These are phyloP conservation scores for Amaurobius ferox DNA, from an alignment of 2,888 invertebrate species.

Conservation along the genomic window DNA sequence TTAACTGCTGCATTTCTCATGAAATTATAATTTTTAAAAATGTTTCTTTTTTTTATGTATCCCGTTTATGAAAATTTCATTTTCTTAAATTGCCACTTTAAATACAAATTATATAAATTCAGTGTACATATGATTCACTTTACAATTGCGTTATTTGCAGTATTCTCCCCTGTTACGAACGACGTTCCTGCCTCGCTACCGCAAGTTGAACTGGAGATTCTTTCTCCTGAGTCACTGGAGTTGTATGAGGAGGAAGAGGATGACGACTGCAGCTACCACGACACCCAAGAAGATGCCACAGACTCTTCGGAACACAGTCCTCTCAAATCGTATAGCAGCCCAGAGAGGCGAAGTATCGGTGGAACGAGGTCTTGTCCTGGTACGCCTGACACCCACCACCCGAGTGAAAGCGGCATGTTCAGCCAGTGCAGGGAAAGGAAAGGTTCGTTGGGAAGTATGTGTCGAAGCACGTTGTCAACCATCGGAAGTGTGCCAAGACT, in stretches of 20 bases:
- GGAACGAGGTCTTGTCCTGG: conserved; percentile 62
- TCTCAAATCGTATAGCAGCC: conserved; percentile 2
- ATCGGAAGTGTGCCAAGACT: conserved; percentile 56
- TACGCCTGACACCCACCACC: conserved; percentile 55
- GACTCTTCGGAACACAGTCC: conserved; percentile 29
- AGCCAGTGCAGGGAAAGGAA: conserved; percentile 49
- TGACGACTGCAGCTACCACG: conserved; percentile 49
- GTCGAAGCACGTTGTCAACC: conserved; percentile 32
- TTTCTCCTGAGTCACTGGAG: background rate
- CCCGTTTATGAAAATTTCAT: too few species aligned
- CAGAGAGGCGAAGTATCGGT: background rate
- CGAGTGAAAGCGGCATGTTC: conserved; percentile 3
- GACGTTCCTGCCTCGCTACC: background rate
- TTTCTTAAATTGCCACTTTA: too few species aligned
- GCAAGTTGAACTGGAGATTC: background rate
- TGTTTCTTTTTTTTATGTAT: too few species aligned
- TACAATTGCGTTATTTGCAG: background rate
- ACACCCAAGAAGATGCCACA: conserved; percentile 44
- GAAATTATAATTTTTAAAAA: too few species aligned
- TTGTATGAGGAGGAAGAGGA: conserved; percentile 15
- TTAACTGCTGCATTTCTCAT: too few species aligned
- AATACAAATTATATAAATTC: too few species aligned
- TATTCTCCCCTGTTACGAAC: background rate
- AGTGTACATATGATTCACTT: too few species aligned
- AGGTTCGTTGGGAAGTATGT: conserved; percentile 41